phyloP scores from a whole-genome alignment of 2,113 vertebrate genomes.

The Scomber colias region DNA sequence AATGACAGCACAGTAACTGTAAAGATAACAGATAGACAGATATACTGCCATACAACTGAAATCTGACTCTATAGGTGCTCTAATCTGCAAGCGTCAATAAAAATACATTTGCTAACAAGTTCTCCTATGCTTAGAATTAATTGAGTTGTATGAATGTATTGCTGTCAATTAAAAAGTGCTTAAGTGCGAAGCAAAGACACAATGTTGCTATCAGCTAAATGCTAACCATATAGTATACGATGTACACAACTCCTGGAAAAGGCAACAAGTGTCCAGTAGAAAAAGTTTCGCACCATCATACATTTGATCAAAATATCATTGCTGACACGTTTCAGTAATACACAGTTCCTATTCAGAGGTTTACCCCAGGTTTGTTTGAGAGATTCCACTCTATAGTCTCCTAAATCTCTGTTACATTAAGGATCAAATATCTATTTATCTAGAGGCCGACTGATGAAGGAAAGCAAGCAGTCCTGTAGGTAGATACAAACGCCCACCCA shows the following conservation, averaged over 20 bases:
- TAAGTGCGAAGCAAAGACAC: too few species aligned
- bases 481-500: not conserved
- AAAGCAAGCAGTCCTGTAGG: not conserved
- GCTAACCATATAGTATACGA: not conserved
- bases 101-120: not conserved
- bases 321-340: not conserved
- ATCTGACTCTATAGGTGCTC: not conserved
- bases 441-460: not conserved
- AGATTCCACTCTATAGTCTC: not conserved
- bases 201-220: too few species aligned
- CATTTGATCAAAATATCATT: too few species aligned
- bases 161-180: too few species aligned
- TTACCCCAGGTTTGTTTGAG: slow-evolving; percentile 6
- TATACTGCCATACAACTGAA: not conserved
- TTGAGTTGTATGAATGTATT: too few species aligned
- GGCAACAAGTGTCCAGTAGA: too few species aligned
- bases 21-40: not conserved
- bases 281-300: too few species aligned
- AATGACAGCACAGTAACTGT: not conserved
- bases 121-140: not conserved
- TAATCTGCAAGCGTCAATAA: not conserved
- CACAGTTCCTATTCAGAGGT: not conserved
- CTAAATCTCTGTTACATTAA: not conserved
- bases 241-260: too few species aligned
- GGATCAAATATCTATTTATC: not conserved